Evolutionary conservation across 2,797 vertebrate species (phyloP).

Genomic region (Sebastes ruberrimus): DNA sequence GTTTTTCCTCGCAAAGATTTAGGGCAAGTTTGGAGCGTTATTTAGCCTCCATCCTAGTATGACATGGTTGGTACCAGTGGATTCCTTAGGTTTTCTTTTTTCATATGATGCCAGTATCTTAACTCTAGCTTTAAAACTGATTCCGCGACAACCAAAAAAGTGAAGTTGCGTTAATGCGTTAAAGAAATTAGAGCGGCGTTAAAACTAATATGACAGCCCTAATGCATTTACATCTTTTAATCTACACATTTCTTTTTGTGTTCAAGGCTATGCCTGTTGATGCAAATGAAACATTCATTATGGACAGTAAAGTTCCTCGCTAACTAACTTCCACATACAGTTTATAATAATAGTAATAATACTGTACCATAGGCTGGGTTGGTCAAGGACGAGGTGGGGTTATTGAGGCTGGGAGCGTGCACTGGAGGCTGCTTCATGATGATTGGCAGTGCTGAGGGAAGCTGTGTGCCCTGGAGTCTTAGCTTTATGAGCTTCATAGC

Average conservation of each 20-base stretch:
- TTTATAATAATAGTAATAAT: neutral
- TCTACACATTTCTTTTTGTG: neutral
- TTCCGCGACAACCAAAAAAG: neutral
- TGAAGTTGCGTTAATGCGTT: no score
- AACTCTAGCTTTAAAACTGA: no score
- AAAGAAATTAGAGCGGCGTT: no score
- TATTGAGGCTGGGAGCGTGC: constrained; percentile 52
- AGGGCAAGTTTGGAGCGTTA: no score
- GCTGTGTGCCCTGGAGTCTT: constrained; percentile 90
- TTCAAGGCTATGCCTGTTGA: neutral
- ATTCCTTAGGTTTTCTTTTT: no score
- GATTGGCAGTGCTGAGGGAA: constrained; percentile 89
- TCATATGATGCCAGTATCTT: no score
- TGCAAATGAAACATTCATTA: neutral
- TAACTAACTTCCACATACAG: neutral
- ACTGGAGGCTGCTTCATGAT: constrained; percentile 95
- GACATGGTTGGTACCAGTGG: no score
- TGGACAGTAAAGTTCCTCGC: neutral
- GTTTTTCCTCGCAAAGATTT: no score
- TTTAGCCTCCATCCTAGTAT: no score
- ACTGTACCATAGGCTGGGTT: constrained; percentile 88
- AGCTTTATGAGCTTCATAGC: constrained; percentile 99
- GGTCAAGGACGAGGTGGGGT: constrained; percentile 75
- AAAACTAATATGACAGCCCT: neutral
- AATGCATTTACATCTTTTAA: neutral